Evolutionary conservation across 2,113 vertebrate genomes (phyloP), one percentile per base, ranked within the genome.

Genomic region (Desmodus rotundus): DNA sequence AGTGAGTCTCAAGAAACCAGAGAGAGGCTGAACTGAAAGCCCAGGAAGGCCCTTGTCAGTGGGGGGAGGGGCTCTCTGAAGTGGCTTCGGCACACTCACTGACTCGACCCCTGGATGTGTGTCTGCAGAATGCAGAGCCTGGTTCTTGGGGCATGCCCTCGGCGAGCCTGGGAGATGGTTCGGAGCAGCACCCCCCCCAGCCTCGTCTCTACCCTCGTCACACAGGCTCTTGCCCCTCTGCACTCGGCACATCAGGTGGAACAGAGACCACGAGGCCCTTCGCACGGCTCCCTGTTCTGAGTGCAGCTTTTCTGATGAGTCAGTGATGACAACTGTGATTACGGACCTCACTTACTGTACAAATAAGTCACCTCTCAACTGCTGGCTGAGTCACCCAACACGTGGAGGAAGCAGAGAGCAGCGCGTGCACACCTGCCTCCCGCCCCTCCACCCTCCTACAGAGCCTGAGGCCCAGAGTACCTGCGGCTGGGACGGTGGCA

Each of bases 401-500:
- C 10, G 2, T 22, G n/a, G 67, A 70, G 65, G 7, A 19, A 12
- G 19, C 19, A 38, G 47, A 52, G 47, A 14, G 74, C 45, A 77
- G 74, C 47, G 1, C 5, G 2, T 5, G 17, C 15, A 14, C 28
- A 31, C 56, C 16, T 12, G 14, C 36, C 54, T 5, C 2, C 10
- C 15, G 1, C 78, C 26, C 36, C 15, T 4, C 38, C 50, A 14
- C 33, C 20, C 20, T 22, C 1, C 15, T 7, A 31, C 41, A n/a
- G 61, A 43, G 72, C 9, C 4, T 33, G 7, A 7, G 0, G 12
- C 19, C 86, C 88, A 0, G 38, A 45, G 88, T 97, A 98, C 97
- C 97, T 98, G 97, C 0, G 98, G 87, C 91, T 98, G 98, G 28
- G 98, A 50, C 0, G 98, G 91, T 92, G 96, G 92, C 77, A 98